Evolutionary conservation across 2,888 invertebrate species (phyloP).

Genomic region (Pristionchus japonicus): DNA sequence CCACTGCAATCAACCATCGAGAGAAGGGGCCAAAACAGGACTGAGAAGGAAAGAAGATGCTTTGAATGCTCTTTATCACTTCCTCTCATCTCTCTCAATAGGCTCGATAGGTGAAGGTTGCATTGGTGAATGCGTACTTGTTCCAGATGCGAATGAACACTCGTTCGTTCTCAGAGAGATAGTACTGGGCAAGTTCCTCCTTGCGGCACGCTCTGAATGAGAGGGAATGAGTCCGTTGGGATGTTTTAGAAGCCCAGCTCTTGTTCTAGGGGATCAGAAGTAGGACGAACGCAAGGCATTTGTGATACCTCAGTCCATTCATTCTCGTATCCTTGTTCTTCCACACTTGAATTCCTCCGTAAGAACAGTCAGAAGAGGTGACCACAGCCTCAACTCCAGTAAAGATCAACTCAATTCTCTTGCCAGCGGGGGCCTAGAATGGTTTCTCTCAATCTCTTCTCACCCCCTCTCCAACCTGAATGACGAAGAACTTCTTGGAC

Average conservation of each 20-base stretch:
- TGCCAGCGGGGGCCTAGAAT: conserved; percentile 4
- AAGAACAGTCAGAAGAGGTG: conserved; percentile 10
- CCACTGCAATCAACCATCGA: neutral
- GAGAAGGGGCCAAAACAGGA: neutral
- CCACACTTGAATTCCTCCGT: conserved; percentile 37
- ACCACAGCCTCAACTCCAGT: conserved; percentile 1
- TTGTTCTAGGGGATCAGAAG: neutral
- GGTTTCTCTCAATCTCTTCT: too few species aligned
- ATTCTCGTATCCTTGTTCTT: conserved; percentile 38
- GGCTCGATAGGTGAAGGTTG: conserved; percentile 24
- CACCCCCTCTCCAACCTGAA: neutral
- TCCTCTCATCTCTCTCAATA: conserved; percentile 14
- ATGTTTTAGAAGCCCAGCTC: neutral
- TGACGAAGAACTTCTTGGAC: neutral
- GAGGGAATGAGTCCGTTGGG: conserved; percentile 1
- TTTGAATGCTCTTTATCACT: conserved; percentile 18
- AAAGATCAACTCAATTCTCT: conserved; percentile 34
- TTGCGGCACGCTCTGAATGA: conserved; percentile 38
- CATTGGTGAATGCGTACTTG: conserved; percentile 27
- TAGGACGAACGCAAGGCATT: neutral
- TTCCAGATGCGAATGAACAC: conserved; percentile 27
- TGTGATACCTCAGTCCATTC: conserved; percentile 36
- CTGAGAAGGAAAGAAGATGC: neutral
- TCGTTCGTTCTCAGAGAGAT: conserved; percentile 31
- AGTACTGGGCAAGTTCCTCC: conserved; percentile 10